Evolutionary conservation across 53 echinoderm and acorn worm genomes (phyloP).

Genomic region (Arbacia lixula): DNA sequence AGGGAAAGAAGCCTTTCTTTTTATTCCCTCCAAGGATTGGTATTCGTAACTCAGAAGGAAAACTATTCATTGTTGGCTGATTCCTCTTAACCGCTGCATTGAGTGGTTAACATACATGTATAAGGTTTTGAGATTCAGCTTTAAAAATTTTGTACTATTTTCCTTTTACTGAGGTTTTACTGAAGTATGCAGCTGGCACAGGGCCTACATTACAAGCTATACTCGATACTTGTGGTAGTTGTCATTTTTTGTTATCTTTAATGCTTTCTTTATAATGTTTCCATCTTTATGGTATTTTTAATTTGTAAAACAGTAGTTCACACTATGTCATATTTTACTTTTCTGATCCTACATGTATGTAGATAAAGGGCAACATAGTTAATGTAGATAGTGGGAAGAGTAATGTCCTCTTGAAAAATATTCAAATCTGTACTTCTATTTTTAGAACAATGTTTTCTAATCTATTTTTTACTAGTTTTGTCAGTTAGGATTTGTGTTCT

Average conservation of each 20-base stretch:
- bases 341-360: constrained; percentile 6
- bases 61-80: constrained; percentile 14
- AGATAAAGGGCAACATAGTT: neutral
- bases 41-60: constrained; percentile 6
- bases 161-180: constrained; percentile 12
- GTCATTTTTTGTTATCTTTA: neutral
- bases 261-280: constrained; percentile 6
- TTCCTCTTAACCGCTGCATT: too few relatives aligned
- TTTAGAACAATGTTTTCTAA: too few relatives aligned
- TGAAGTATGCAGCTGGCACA: too few relatives aligned
- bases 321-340: too few relatives aligned
- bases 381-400: too few relatives aligned
- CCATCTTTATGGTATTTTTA: constrained; percentile 1
- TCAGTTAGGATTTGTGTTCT: neutral
- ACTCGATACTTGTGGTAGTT: constrained; percentile 4
- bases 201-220: too few relatives aligned
- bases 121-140: constrained; percentile 4
- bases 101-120: too few relatives aligned
- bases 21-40: too few relatives aligned
- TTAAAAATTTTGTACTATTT: constrained; percentile 18
- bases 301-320: too few relatives aligned
- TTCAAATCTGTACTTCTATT: too few relatives aligned
- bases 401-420: too few relatives aligned
- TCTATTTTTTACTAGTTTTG: constrained; percentile 5
- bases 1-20: too few relatives aligned